Base-by-base conservation (phyloP, 2,888 invertebrate genomes). In the Pristionchus japonicus region DNA sequence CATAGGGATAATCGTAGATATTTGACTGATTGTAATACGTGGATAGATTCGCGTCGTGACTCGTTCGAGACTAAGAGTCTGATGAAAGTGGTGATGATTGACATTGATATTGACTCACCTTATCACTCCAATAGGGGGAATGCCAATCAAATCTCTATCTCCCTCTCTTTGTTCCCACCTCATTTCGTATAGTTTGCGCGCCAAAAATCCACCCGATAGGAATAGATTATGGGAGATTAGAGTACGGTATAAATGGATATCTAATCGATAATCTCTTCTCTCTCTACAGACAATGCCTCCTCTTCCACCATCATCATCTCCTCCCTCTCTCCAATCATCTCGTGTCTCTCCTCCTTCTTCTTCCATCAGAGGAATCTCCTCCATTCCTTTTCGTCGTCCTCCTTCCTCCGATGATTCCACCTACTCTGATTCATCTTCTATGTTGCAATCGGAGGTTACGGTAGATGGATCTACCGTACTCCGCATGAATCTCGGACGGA, bases 401-500 rank as follows among this genome's bases (percentile, higher is more conserved):
- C 61, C 64, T 49, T 84, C 67, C 4, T 64, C 91, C 57, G 93
- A 93, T 88, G 93, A 93, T 88, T 92, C 92, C n/a, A 92, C 92
- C 34, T 93, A 93, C 86, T 92, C 91, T 43, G 93, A 93, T 49
- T 84, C 84, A 40, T 84, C 84, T 9, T 84, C 74, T 15, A 85
- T 70, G 82, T 47, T 84, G 7, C 74, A 74, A 27, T 88, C 87
- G 11, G 86, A 89, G 77, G 89, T 90, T n/a, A 88, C 90, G 17
- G 90, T 91, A 37, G 89, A 90, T 84, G 92, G 92, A 67, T 89
- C 91, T 64, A 92, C 92, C 11, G 92, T 92, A 37, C 90, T 92
- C 64, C 89, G 92, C 34, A 91, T 92, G 82, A 91, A 92, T 87
- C 88, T 92, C 88, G 89, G 67, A 47, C 80, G 67, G 37, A 88